Percentiles rank a stretch among this genome's conserved stretches.
These are phyloP conservation scores for Pogonognathellus flavescens DNA, from an alignment of 1,140 invertebrate genomes.

Conservation along the genomic window DNA sequence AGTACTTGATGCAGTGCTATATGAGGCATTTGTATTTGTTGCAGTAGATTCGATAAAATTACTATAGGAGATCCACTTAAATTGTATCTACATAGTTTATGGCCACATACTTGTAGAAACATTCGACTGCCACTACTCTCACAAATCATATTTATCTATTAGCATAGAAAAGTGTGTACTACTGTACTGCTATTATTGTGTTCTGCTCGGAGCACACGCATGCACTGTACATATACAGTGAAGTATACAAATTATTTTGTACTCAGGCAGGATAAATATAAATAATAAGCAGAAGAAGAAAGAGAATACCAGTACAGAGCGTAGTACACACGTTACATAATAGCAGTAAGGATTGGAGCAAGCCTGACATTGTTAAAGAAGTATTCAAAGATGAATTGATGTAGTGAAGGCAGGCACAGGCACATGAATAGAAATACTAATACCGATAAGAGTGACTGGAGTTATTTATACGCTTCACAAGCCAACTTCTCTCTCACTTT, in stretches of 20 bases:
- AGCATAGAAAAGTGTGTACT: too few relatives aligned
- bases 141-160: too few relatives aligned
- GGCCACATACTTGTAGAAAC: too few relatives aligned
- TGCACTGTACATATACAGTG: too few relatives aligned
- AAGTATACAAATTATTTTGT: background rate
- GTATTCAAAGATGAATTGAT: conserved; percentile 38
- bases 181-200: too few relatives aligned
- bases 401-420: background rate
- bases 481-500: conserved; percentile 36
- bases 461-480: conserved; percentile 43
- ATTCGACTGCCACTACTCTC: too few relatives aligned
- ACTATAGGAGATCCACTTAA: too few relatives aligned
- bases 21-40: too few relatives aligned
- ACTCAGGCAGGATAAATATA: background rate
- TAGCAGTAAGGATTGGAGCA: background rate
- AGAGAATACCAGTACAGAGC: background rate
- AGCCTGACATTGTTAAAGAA: background rate
- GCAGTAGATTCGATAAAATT: too few relatives aligned
- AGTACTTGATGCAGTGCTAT: too few relatives aligned
- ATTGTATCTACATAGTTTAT: too few relatives aligned
- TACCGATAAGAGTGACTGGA: conserved; percentile 7
- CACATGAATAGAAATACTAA: conserved; percentile 39
- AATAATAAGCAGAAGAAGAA: background rate
- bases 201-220: too few relatives aligned
- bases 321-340: background rate